phyloP scores from a whole-genome alignment of 2,888 invertebrate genomes.

The Cremastinae sp. region DNA sequence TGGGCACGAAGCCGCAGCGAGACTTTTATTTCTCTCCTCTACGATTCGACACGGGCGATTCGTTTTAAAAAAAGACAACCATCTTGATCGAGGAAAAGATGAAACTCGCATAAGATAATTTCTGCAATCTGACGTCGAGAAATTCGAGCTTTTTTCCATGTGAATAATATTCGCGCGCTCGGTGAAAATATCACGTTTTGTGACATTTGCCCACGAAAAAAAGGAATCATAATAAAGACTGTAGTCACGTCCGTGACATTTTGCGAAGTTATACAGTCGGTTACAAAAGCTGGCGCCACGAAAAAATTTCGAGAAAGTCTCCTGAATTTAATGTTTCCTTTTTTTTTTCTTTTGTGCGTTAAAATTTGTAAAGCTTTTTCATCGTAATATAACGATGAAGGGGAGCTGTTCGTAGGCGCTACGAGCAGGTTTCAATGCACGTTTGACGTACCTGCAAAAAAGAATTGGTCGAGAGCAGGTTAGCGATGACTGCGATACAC shows the following conservation, averaged over 20 bases:
- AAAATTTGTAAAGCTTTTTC: background rate
- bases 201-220: slow-evolving; percentile 14
- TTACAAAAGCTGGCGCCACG: background rate
- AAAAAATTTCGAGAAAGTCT: slow-evolving; percentile 19
- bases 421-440: slow-evolving; percentile 15
- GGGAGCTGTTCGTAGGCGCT: slow-evolving; percentile 19
- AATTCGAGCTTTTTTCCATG: background rate
- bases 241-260: slow-evolving; percentile 31
- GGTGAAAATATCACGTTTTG: slow-evolving; percentile 20
- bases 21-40: slow-evolving; percentile 10
- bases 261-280: slow-evolving; percentile 4
- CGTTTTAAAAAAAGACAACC: background rate
- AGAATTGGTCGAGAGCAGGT: slow-evolving; percentile 42
- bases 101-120: background rate
- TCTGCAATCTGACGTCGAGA: background rate
- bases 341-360: background rate
- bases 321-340: slow-evolving; percentile 11
- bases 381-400: slow-evolving; percentile 1
- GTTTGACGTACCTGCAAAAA: slow-evolving; percentile 34
- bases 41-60: background rate
- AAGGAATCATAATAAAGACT: background rate
- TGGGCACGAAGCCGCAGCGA: slow-evolving; percentile 25
- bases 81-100: background rate
- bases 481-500: slow-evolving; percentile 55
- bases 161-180: background rate